Evolutionary conservation across 1,140 invertebrate species (phyloP).

Genomic region (Epicauta chinensis): DNA sequence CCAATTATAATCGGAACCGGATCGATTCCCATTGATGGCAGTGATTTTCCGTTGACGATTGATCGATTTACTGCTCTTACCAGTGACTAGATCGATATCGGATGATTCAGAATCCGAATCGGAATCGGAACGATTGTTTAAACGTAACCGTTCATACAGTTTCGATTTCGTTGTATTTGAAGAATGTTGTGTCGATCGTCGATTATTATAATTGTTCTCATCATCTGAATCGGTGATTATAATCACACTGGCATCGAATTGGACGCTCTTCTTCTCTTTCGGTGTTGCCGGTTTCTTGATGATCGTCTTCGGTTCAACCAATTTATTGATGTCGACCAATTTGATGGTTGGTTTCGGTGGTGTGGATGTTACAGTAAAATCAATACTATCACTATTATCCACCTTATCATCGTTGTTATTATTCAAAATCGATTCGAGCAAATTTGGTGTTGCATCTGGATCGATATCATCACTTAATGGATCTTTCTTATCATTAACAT

Average conservation of each 20-base stretch:
- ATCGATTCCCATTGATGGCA: no score
- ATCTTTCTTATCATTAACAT: background rate
- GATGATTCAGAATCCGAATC: background rate
- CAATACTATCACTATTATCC: no score
- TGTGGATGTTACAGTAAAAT: background rate
- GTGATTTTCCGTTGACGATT: background rate
- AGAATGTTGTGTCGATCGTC: no score
- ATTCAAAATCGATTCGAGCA: background rate
- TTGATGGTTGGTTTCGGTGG: slow-evolving; percentile 20
- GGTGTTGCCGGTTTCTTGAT: background rate
- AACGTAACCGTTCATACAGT: slow-evolving; percentile 6
- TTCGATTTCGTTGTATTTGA: background rate
- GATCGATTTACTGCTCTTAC: background rate
- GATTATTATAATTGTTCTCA: slow-evolving; percentile 1
- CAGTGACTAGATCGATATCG: background rate
- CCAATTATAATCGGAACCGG: background rate
- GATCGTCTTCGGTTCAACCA: slow-evolving; percentile 23
- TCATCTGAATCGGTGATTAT: slow-evolving; percentile 32
- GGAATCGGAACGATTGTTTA: slow-evolving; percentile 1
- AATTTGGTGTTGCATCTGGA: background rate
- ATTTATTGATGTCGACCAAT: slow-evolving; percentile 34
- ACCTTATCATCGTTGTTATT: background rate
- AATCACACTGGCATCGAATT: slow-evolving; percentile 27
- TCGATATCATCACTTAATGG: background rate
- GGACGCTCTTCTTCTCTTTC: slow-evolving; percentile 20